phyloP scores from a whole-genome alignment of 2,113 vertebrate genomes.

The Amphiprion ocellaris region DNA sequence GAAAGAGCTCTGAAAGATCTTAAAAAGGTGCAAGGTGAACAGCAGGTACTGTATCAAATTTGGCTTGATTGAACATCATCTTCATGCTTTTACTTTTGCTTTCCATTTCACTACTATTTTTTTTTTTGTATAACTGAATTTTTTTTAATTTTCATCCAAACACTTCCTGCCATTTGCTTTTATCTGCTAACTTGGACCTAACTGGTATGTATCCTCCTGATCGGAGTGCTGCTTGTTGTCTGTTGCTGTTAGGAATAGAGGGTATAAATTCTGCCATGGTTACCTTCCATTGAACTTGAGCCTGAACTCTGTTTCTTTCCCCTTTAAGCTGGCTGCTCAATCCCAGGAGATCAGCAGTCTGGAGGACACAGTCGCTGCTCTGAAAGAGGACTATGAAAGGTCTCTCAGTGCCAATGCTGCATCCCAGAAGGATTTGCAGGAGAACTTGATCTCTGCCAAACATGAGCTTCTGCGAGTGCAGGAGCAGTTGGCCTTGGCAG shows the following conservation, averaged over 20 bases:
- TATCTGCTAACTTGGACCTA: constrained; percentile 62
- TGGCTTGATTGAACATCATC: not conserved
- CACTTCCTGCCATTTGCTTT: constrained; percentile 48
- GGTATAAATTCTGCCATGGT: not conserved
- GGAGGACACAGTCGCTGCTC: constrained; percentile 89
- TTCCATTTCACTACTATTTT: not conserved
- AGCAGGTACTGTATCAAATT: constrained; percentile 83
- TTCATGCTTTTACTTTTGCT: not conserved
- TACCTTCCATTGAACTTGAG: not conserved
- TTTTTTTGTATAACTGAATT: not conserved
- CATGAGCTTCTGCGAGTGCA: constrained; percentile 93
- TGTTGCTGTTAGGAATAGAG: not conserved
- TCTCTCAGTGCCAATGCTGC: constrained; percentile 86
- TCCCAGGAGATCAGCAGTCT: constrained; percentile 88
- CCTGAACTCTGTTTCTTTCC: not conserved
- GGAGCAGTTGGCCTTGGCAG: constrained; percentile 91
- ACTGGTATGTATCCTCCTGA: constrained; percentile 69
- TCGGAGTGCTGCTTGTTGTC: not conserved
- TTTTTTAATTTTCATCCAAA: constrained; percentile 23
- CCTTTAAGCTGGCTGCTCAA: constrained; percentile 68
- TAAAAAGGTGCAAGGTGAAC: constrained; percentile 86
- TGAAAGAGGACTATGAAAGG: constrained; percentile 92
- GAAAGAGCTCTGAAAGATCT: constrained; percentile 90
- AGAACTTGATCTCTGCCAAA: constrained; percentile 90
- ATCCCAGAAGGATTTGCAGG: constrained; percentile 91